phyloP scores from a whole-genome alignment of 2,113 vertebrate genomes.

The Malurus alboscapulatus region DNA sequence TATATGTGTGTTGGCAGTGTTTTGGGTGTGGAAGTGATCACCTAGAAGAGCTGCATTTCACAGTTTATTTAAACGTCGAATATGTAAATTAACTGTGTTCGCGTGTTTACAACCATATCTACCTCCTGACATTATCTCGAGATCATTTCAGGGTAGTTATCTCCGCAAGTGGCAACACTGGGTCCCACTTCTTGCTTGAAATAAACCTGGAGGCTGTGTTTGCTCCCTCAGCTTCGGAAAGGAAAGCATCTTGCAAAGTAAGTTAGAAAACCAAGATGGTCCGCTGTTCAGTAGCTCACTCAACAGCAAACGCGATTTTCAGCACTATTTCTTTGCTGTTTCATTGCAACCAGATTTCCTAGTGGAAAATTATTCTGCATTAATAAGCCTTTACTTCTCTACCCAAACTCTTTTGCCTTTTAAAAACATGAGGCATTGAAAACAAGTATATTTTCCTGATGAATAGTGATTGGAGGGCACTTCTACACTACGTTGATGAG shows the following conservation, averaged over 20 bases:
- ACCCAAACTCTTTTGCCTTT: not conserved
- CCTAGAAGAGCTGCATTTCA: not conserved
- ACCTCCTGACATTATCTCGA: constrained; percentile 31
- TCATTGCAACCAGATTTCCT: not conserved
- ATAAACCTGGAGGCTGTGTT: not conserved
- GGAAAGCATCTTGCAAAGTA: not conserved
- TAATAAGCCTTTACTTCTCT: not conserved
- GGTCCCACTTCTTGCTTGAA: not conserved
- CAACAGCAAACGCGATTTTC: not conserved
- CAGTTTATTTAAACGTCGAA: constrained; percentile 15
- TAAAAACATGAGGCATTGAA: not conserved
- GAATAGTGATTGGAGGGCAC: not conserved
- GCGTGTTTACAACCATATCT: constrained; percentile 8
- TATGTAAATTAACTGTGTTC: not conserved
- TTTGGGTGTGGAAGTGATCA: not conserved
- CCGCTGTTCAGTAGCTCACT: not conserved
- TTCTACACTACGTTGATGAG: not conserved
- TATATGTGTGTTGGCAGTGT: not conserved
- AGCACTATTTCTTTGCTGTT: not conserved
- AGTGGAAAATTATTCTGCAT: not conserved
- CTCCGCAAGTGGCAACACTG: not conserved
- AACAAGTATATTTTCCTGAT: not conserved
- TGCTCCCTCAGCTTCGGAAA: not conserved
- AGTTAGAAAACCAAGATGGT: not conserved
- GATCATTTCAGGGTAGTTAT: constrained; percentile 18